These are phyloP conservation scores for Drosophila kikkawai DNA, from an alignment of 1,140 invertebrate species.

Conservation along the genomic window DNA sequence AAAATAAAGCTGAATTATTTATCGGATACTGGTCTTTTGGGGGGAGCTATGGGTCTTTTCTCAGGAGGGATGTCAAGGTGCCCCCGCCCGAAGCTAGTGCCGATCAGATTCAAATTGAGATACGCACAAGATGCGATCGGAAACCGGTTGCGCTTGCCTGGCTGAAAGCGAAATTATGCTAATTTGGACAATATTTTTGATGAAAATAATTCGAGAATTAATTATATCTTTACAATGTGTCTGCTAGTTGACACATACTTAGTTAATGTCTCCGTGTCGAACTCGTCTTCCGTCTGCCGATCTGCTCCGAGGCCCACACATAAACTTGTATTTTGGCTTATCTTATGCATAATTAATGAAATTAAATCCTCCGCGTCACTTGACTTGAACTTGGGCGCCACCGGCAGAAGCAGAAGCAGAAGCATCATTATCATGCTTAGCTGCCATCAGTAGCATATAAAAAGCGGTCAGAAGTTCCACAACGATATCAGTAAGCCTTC, in stretches of 20 bases:
- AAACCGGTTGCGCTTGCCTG: slow-evolving; percentile 35
- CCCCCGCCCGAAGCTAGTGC: slow-evolving; percentile 23
- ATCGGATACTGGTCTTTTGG: slow-evolving; percentile 1
- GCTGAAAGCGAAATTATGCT: slow-evolving; percentile 31
- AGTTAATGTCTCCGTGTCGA: slow-evolving; percentile 40
- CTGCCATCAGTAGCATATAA: slow-evolving; percentile 51
- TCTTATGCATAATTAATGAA: slow-evolving; percentile 68
- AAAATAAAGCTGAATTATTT: slow-evolving; percentile 39
- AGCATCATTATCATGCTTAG: background rate
- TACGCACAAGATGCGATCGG: slow-evolving; percentile 33
- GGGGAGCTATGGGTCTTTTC: slow-evolving; percentile 10
- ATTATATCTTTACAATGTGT: slow-evolving; percentile 56
- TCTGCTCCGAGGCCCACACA: slow-evolving; percentile 23
- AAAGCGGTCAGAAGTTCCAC: slow-evolving; percentile 27
- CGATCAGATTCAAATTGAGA: slow-evolving; percentile 24
- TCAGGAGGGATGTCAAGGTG: slow-evolving; percentile 42
- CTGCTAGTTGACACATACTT: slow-evolving; percentile 42
- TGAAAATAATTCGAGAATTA: slow-evolving; percentile 49
- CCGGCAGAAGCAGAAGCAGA: slow-evolving; percentile 17
- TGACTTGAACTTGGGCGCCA: slow-evolving; percentile 43
- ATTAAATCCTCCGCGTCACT: slow-evolving; percentile 41
- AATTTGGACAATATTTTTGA: slow-evolving; percentile 39
- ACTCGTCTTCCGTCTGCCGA: slow-evolving; percentile 48
- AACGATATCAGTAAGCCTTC: slow-evolving; percentile 65
- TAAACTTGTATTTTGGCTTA: slow-evolving; percentile 56